Evolutionary conservation across 2,113 vertebrate species (phyloP).

Genomic region (Sturnus vulgaris): DNA sequence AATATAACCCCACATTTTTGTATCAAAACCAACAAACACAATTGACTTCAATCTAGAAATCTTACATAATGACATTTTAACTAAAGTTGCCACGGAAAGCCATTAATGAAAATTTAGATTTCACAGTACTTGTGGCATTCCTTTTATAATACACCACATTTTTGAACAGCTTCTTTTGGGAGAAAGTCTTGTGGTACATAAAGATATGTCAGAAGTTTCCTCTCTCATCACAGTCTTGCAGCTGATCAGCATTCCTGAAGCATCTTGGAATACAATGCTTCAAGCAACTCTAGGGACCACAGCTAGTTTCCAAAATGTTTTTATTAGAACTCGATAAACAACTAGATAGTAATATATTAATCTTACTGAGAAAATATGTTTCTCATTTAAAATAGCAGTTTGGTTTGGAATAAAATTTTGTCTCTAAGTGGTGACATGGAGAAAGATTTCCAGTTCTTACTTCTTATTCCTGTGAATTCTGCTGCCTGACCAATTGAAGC

Average conservation of each 20-base stretch:
- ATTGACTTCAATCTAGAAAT: slow-evolving; percentile 53
- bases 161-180: slow-evolving; percentile 37
- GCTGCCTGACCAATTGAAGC: neutral
- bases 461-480: neutral
- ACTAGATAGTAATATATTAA: slow-evolving; percentile 11
- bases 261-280: slow-evolving; percentile 31
- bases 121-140: neutral
- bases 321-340: slow-evolving; percentile 38
- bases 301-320: slow-evolving; percentile 38
- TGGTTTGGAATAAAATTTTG: neutral
- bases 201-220: slow-evolving; percentile 11
- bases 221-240: slow-evolving; percentile 30
- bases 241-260: slow-evolving; percentile 40
- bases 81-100: neutral
- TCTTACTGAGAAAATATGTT: slow-evolving; percentile 14
- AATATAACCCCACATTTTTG: neutral
- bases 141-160: slow-evolving; percentile 49
- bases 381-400: neutral
- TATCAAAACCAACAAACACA: slow-evolving; percentile 40
- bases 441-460: neutral
- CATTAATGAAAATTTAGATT: slow-evolving; percentile 34
- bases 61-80: slow-evolving; percentile 3
- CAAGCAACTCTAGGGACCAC: slow-evolving; percentile 1
- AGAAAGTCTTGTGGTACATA: slow-evolving; percentile 46
- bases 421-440: neutral